Evolutionary conservation across 2,797 vertebrate genomes (phyloP).

Genomic region (Pelodytes ibericus): DNA sequence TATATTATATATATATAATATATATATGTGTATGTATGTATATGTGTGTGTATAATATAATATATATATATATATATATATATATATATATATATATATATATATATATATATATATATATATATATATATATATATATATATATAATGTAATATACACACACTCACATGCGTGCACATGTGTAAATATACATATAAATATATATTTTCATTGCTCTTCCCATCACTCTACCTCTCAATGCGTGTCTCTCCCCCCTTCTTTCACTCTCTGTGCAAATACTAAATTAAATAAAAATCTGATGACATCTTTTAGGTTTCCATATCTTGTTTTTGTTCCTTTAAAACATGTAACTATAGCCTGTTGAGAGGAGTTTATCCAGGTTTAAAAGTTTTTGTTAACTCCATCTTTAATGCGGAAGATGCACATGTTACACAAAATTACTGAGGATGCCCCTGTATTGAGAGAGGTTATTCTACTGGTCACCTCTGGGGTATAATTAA

Average conservation of each 20-base stretch:
- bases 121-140: slow-evolving; percentile 1
- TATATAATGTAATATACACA: neutral
- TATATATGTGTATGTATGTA: slow-evolving; percentile 8
- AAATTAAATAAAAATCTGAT: slow-evolving; percentile 54
- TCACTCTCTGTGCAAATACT: slow-evolving; percentile 44
- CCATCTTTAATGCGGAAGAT: no score
- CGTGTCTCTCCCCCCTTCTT: slow-evolving; percentile 21
- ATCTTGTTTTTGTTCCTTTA: neutral
- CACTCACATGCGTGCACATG: slow-evolving; percentile 36
- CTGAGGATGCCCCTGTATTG: no score
- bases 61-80: slow-evolving; percentile 21
- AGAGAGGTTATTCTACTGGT: no score
- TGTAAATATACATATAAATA: no score
- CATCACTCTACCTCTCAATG: slow-evolving; percentile 41
- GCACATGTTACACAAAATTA: no score
- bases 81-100: slow-evolving; percentile 34
- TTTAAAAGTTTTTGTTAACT: no score
- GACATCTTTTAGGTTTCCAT: slow-evolving; percentile 17
- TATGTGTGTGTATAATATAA: neutral
- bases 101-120: slow-evolving; percentile 38
- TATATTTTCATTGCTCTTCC: slow-evolving; percentile 41
- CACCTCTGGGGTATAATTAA: no score
- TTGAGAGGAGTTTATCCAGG: no score
- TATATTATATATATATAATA: neutral
- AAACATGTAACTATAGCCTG: no score